Evolutionary conservation across 2,797 vertebrate genomes (phyloP), one percentile per base, ranked within the genome.

Genomic region (Antrozous pallidus): DNA sequence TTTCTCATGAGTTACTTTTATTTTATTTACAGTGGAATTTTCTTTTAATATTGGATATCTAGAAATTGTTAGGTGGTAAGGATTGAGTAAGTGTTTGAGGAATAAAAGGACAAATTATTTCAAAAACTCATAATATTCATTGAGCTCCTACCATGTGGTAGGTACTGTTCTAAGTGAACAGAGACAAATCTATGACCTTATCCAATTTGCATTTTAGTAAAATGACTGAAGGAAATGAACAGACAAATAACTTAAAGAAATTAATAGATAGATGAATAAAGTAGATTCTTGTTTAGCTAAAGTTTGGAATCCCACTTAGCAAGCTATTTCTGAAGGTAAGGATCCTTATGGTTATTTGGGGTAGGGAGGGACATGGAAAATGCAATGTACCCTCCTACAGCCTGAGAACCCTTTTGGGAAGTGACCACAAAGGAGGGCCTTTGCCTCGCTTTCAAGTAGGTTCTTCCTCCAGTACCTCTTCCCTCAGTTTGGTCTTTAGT

Each of bases 151-250:
- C 18, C 22, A 8, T 24, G 42, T 74, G 18, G 17, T 51, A 89
- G 38, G 5, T 33, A 28, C 5, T 87, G 10, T 74, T 71, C 26
- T 80, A 73, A 20, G 38, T 61, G 38, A 73, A 80, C 16, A 90
- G 20, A 74, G 20, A 71, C 81, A 79, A 22, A 31, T 26, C 4
- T 13, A 9, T 61, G 12, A 47, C 33, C 45, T 79, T 67, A 17
- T 84, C 17, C 33, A 86, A 16, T 33, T 70, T 75, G 10, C 38
- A 67, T 38, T 95, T 95, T 84, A 82, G 33, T 90, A 24, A 88
- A 79, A 79, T 49, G 47, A 79, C 4, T 49, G 13, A 82, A 81
- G n/a, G 6, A 96, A 80, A 73, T 93, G n/a, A 89, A 82, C 38
- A 11, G 70, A 51, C 11, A 58, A 78, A 69, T 74, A 86, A 69